Evolutionary conservation across 2,113 vertebrate genomes (phyloP), one percentile per base, ranked within the genome.

Genomic region (Paradoxurus hermaphroditus): DNA sequence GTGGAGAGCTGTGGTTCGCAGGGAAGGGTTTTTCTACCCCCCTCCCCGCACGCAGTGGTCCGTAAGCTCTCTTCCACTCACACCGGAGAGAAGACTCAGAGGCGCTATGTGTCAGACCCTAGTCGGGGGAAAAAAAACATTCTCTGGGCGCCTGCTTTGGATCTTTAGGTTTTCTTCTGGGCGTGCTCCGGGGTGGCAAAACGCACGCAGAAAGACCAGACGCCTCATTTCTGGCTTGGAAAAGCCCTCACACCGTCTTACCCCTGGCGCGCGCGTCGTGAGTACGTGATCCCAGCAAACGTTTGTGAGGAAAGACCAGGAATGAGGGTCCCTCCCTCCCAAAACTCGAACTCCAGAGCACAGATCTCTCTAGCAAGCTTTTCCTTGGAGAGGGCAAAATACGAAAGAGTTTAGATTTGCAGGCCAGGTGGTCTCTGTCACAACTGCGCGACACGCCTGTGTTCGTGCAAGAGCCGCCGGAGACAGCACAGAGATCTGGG

Each of bases 231-330:
- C 56, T 53, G 29, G 21, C n/a, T 56, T 67, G 68, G 8, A 29
- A 23, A 41, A 53, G 34, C 23, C 21, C 78, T 75, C 4, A 0
- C 8, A 18, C 14, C 1, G 34, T 72, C 85, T 73, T 39, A 51
- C 7, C 41, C 67, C 27, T 36, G 44, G 46, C 23, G n/a, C 41
- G 63, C 27, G 53, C 0, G 3, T 1, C 5, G 23, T 1, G 27
- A 36, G 36, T 19, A 0, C 7, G 0, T 1, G 7, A 25, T 25
- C 63, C 1, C 13, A 18, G 63, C 4, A 5, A 36, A 81, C 18
- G 18, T 68, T 31, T 41, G 19, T 1, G 10, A n/a, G 85, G 34
- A 72, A 34, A 62, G 51, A 34, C 19, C 18, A 19, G 7, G 19
- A 62, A 14, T 49, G 34, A 27, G 3, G 13, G 51, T 62, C 67